Evolutionary conservation across 2,797 vertebrate species (phyloP), one percentile per base, ranked within the genome.

Genomic region (Thaleichthys pacificus): DNA sequence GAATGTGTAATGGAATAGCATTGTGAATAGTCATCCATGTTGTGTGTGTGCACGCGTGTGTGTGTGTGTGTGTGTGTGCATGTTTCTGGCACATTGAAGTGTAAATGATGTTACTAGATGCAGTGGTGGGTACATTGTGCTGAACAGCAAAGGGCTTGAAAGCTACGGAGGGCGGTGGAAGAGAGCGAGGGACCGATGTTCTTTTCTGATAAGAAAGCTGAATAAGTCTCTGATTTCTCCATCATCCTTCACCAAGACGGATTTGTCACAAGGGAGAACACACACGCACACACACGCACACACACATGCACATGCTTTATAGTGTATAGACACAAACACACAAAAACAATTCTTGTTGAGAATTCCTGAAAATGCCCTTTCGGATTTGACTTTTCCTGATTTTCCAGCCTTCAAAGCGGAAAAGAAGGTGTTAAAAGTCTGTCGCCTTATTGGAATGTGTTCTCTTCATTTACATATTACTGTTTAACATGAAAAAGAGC

Each of bases 61-160:
- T 70, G 56, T 68, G 72, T 70, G 38, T 28, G 24, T 5, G 42
- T 62, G 72, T 61, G 66, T 49, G 74, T 14, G 69, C 47, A 75
- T 67, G 54, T 77, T 24, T 17, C 15, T 54, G 17, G 15, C 51
- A 15, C 51, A 4, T 54, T 54, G 51, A 54, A 19, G 14, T 54
- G 51, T 54, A 54, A 79, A 82, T 77, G 72, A 73, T 79, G 72
- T 30, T 15, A 30, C 47, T 15, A 0, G 68, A 73, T 47, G 24
- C 0, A 38, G 26, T 57, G 22, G 72, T 58, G 14, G 51, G 51
- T 54, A 15, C 17, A 42, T 42, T 42, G 38, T 42, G 38, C 38
- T 42, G 38, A 42, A 11, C 38, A 42, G 38, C 38, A 42, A 11
- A 42, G 38, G 38, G 38, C 9, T 42, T 42, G 38, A 42, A 42